Evolutionary conservation across 2,113 vertebrate genomes (phyloP), one percentile per base, ranked within the genome.

Genomic region (Odontophorus gujanensis): DNA sequence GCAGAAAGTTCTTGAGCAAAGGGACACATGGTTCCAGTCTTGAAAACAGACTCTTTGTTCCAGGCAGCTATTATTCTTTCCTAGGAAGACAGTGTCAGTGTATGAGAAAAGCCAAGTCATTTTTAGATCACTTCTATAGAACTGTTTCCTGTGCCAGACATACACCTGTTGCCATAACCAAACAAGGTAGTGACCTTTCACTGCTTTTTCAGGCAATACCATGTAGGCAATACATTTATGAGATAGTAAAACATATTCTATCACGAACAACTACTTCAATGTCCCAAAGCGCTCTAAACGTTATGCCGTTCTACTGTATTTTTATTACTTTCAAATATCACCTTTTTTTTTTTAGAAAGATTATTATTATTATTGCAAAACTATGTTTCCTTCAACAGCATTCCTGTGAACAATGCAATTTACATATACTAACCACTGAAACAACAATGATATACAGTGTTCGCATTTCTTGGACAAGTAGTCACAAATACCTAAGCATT

Each of bases 161-260:
- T 65, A 77, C 10, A 57, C 26, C 74, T 48, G 32, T 66, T 61
- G 6, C 14, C 34, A 42, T 45, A 65, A 45, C 32, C 40, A 22
- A 53, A 50, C 8, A 68, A 65, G 59, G 11, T 20, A 55, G 32
- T 26, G 48, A 74, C 59, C 74, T 78, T 36, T 69, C 90, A 57
- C 1, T 47, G 71, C 65, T 65, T 28, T 77, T 55, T 55, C 57
- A 43, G 58, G 48, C 62, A 38, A 65, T 32, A 34, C 12, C n/a
- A 42, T 7, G 25, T 3, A 59, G 48, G 43, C 8, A 38, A 38
- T 11, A 53, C 16, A 24, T 0, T 2, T 1, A 9, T 50, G n/a
- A 45, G 43, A 74, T 12, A 45, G 30, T 40, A 79, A 79, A 55
- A 42, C 4, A 30, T 43, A 42, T 4, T 47, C 90, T 19, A 32